These are phyloP conservation scores for Probaryconus sp. DNA, from an alignment of 1,140 invertebrate genomes.

Conservation along the genomic window DNA sequence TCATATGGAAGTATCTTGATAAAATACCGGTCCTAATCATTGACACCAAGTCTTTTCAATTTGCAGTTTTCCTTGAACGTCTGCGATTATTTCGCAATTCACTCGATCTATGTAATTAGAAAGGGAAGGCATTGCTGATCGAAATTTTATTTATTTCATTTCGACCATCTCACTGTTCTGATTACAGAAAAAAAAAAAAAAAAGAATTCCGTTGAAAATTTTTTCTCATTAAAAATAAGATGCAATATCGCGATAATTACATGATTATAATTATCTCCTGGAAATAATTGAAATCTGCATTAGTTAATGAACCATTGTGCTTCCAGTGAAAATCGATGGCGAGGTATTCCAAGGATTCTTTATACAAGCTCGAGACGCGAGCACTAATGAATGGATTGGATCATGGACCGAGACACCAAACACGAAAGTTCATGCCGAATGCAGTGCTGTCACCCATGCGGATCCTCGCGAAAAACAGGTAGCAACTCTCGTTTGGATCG, in stretches of 20 bases:
- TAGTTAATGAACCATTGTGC: background rate
- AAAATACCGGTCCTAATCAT: conserved; percentile 46
- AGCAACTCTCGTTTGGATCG: conserved; percentile 86
- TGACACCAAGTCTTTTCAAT: conserved; percentile 30
- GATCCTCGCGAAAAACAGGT: conserved; percentile 86
- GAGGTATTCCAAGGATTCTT: conserved; percentile 87
- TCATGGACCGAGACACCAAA: conserved; percentile 84
- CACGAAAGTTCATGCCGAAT: conserved; percentile 86
- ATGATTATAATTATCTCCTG: no score
- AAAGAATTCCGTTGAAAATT: no score
- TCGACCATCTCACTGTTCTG: no score
- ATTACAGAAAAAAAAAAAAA: no score
- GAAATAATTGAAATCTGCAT: no score
- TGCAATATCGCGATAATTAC: no score
- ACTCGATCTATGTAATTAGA: conserved; percentile 22
- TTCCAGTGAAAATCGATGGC: conserved; percentile 82
- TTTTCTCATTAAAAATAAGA: no score
- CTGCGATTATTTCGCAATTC: conserved; percentile 30
- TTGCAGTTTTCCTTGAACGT: conserved; percentile 54
- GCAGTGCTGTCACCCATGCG: conserved; percentile 87
- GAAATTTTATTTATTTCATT: no score
- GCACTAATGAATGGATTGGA: conserved; percentile 85
- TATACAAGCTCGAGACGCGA: conserved; percentile 86
- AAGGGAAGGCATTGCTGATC: conserved; percentile 12
- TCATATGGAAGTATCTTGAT: conserved; percentile 20